phyloP scores from a whole-genome alignment of 2,797 vertebrate genomes.

The Atherinosoma microstoma region DNA sequence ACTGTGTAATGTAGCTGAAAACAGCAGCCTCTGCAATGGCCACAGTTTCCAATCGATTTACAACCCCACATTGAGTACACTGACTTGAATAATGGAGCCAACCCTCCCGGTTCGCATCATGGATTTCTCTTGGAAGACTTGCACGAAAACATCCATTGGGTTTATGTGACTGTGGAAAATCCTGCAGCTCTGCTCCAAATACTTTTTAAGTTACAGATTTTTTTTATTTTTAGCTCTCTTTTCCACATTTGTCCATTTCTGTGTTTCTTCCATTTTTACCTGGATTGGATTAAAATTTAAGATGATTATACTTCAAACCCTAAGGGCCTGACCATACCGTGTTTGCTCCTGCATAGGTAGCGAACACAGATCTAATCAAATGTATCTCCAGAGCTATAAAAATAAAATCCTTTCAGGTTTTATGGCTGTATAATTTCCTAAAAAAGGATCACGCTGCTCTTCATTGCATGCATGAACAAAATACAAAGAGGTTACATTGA shows the following conservation, averaged over 20 bases:
- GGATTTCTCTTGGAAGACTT: not conserved
- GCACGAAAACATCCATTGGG: not conserved
- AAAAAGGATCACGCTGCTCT: too few relatives aligned
- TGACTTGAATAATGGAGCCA: not conserved
- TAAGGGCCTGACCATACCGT: too few relatives aligned
- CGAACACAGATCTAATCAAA: not conserved
- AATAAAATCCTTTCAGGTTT: too few relatives aligned
- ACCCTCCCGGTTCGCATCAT: not conserved
- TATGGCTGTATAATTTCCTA: too few relatives aligned
- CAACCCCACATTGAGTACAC: not conserved
- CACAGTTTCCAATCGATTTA: not conserved
- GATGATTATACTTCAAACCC: not conserved
- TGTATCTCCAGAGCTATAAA: not conserved
- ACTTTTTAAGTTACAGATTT: not conserved
- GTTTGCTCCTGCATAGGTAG: too few relatives aligned
- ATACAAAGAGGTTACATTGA: too few relatives aligned
- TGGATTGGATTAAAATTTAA: not conserved
- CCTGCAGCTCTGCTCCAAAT: not conserved
- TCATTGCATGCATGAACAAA: too few relatives aligned
- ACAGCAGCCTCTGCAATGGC: not conserved
- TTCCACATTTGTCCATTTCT: not conserved
- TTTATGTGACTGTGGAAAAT: not conserved
- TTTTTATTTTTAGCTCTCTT: not conserved
- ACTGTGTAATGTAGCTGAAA: slow-evolving; percentile 2
- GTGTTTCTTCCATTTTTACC: not conserved